A percentile compares a stretch with the other conserved stretches of the same genome.
phyloP scores from a whole-genome alignment of 1,140 invertebrate genomes.

The Xylocopa sonorina region DNA sequence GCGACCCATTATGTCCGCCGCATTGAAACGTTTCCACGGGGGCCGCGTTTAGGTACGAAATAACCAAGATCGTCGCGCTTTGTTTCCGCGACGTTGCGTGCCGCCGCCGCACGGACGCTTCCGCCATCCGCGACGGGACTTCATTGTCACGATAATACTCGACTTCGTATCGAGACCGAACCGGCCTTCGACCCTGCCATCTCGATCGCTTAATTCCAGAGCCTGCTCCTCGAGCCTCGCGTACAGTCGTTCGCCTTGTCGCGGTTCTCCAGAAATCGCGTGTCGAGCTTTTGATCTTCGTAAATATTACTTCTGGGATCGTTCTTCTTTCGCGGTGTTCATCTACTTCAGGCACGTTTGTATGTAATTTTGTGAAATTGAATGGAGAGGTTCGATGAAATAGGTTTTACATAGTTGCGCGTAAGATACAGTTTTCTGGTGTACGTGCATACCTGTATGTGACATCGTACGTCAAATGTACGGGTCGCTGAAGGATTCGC shows the following conservation, averaged over 20 bases:
- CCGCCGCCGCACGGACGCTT: constrained; percentile 39
- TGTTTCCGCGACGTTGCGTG: constrained; percentile 62
- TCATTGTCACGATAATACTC: constrained; percentile 64
- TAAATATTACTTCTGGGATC: no score
- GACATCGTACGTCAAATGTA: background rate
- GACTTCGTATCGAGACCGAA: constrained; percentile 48
- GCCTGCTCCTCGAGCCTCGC: background rate
- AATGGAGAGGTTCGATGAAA: background rate
- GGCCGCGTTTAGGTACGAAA: constrained; percentile 60
- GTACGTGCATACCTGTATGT: no score
- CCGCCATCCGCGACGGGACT: constrained; percentile 49
- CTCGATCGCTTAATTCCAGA: constrained; percentile 31
- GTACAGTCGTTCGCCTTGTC: constrained; percentile 29
- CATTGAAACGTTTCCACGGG: constrained; percentile 67
- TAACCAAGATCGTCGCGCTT: constrained; percentile 69
- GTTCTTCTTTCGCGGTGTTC: no score
- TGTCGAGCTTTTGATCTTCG: no score
- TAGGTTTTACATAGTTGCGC: no score
- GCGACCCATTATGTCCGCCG: constrained; percentile 67
- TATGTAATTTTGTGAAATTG: constrained; percentile 65
- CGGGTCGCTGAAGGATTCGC: background rate
- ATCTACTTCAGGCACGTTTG: no score
- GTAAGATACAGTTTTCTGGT: no score
- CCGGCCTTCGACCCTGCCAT: background rate
- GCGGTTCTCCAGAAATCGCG: background rate